phyloP scores from a whole-genome alignment of 2,113 vertebrate genomes.

The Antechinus stuartii region DNA sequence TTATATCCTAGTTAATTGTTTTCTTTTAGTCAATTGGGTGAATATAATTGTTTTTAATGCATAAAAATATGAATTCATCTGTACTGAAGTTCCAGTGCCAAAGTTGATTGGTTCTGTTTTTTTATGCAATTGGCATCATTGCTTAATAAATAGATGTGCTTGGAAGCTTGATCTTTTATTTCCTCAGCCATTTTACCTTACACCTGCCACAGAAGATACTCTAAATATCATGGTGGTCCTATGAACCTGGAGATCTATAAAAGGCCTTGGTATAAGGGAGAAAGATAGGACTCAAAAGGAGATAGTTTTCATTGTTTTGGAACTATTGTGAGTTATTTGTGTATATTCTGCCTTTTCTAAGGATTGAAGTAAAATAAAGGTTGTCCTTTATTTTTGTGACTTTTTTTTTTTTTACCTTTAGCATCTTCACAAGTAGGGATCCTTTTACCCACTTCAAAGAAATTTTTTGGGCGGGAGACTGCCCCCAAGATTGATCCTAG shows the following conservation, averaged over 20 bases:
- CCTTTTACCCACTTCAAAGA: not conserved
- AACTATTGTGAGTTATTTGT: not conserved
- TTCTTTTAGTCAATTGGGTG: not conserved
- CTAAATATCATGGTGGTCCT: not conserved
- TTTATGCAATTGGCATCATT: not conserved
- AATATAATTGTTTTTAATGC: not conserved
- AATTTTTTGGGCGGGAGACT: not conserved
- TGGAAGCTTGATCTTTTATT: not conserved
- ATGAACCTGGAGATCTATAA: not conserved
- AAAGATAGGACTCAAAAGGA: not conserved
- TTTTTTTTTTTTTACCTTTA: not conserved
- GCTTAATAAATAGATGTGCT: not conserved
- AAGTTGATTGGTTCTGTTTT: not conserved
- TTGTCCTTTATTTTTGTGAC: not conserved
- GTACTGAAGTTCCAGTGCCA: not conserved
- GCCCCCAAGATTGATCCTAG: not conserved
- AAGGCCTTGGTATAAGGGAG: not conserved
- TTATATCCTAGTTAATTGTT: not conserved
- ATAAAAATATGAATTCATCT: not conserved
- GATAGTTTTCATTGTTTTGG: not conserved
- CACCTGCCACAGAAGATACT: not conserved
- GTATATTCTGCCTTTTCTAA: not conserved
- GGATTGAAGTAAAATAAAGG: not conserved
- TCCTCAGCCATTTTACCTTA: not conserved
- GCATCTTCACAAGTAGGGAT: not conserved